Conservation (phyloP, 2,797 vertebrate genomes). For the Halcyon smyrnensis region DNA sequence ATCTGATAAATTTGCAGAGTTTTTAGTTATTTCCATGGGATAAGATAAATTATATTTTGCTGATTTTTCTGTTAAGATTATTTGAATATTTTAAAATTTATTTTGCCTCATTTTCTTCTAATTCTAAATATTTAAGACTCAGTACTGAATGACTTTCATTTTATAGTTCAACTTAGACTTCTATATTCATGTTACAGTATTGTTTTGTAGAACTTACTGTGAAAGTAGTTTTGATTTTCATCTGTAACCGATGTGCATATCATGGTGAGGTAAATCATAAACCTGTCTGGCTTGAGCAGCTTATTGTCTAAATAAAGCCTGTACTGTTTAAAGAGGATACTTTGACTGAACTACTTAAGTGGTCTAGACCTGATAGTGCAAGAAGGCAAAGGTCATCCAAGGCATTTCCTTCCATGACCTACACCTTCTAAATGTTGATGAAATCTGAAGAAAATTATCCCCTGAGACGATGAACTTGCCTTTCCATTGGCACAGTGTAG, state of each 20-base stretch:
- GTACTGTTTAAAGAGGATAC: conserved; percentile 35
- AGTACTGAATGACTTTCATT: background rate
- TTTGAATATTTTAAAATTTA: background rate
- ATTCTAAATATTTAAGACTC: background rate
- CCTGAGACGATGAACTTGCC: rapidly evolving
- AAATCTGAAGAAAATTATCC: background rate
- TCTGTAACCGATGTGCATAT: background rate
- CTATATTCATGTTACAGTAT: background rate
- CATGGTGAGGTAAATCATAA: conserved; percentile 8
- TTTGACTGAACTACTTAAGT: conserved; percentile 24
- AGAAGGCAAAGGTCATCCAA: conserved; percentile 44
- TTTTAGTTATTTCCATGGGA: background rate
- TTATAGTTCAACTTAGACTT: background rate
- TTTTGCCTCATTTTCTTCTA: background rate
- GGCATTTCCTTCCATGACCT: background rate
- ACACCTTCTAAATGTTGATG: background rate
- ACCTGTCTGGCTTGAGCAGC: conserved; percentile 13
- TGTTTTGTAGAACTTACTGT: background rate
- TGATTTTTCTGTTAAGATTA: background rate
- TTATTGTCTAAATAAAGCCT: conserved; percentile 48
- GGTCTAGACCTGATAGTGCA: background rate
- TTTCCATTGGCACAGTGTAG: background rate
- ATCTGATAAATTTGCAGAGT: background rate
- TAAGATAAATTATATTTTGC: background rate
- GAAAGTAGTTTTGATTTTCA: background rate